These are phyloP conservation scores for Maccullochella peelii DNA, from an alignment of 2,113 vertebrate genomes.

Conservation along the genomic window DNA sequence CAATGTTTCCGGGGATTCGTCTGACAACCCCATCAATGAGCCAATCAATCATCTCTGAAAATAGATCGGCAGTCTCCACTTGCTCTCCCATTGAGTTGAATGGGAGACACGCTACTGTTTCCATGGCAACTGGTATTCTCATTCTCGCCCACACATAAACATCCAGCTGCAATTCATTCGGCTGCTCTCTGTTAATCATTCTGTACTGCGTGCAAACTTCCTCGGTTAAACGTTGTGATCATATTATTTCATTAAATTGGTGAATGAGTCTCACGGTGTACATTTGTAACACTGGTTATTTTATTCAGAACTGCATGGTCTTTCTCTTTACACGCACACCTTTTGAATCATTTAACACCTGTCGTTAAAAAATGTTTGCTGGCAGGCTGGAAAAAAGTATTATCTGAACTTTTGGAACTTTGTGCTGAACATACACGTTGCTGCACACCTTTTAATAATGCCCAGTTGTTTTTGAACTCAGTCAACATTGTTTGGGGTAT, in stretches of 20 bases:
- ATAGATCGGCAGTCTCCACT: conserved; percentile 61
- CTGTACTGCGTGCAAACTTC: conserved; percentile 27
- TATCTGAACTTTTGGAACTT: not conserved
- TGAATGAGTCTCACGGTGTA: not conserved
- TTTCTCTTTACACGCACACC: not conserved
- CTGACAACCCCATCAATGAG: conserved; percentile 59
- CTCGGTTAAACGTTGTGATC: conserved; percentile 30
- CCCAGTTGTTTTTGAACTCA: not conserved
- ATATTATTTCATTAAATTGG: conserved; percentile 30
- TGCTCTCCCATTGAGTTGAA: conserved; percentile 65
- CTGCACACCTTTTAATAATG: not conserved
- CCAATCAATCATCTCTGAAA: conserved; percentile 69
- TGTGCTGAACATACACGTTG: not conserved
- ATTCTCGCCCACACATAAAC: conserved; percentile 52
- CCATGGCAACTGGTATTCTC: conserved; percentile 73
- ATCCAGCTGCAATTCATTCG: conserved; percentile 69
- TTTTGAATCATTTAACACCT: not conserved
- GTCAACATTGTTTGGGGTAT: not conserved
- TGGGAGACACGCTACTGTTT: conserved; percentile 74
- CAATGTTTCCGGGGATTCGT: conserved; percentile 31
- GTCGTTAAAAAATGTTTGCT: not conserved
- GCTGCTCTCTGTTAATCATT: conserved; percentile 57
- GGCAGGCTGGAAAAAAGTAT: not conserved
- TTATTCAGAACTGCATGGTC: not conserved
- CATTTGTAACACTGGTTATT: conserved; percentile 3